Conservation (phyloP, 64 coral and sea anemone species). For the Stichodactyla helianthus region DNA sequence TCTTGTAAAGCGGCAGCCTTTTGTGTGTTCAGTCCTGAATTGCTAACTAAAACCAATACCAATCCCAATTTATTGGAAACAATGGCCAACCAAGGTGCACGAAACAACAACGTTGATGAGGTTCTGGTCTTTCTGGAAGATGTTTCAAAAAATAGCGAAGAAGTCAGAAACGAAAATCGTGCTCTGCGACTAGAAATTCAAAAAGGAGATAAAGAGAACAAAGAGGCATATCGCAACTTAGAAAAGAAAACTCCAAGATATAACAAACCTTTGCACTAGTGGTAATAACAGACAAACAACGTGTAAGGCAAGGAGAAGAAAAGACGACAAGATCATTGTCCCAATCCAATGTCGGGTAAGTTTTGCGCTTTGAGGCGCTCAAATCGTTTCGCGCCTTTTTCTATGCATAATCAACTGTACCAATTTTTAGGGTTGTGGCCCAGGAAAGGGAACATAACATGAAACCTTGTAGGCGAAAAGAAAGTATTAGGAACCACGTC, state of each 20-base stretch:
- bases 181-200: neutral
- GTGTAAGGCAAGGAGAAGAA: neutral
- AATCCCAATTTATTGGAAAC: neutral
- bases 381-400: neutral
- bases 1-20: neutral
- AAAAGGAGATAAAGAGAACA: neutral
- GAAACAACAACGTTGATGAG: neutral
- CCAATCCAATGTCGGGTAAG: neutral
- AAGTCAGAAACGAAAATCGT: neutral
- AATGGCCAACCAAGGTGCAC: neutral
- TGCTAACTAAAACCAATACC: neutral
- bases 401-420: neutral
- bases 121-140: neutral
- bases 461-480: neutral
- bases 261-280: neutral
- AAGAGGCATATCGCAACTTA: neutral
- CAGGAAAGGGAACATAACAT: neutral
- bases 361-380: neutral
- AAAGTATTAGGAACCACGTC: neutral
- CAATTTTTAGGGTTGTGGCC: neutral
- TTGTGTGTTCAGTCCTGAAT: neutral
- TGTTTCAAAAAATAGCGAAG: neutral
- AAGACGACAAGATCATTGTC: neutral
- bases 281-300: neutral
- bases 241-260: neutral